phyloP scores from a whole-genome alignment of 2,113 vertebrate species.

The Chelonoidis abingdonii region DNA sequence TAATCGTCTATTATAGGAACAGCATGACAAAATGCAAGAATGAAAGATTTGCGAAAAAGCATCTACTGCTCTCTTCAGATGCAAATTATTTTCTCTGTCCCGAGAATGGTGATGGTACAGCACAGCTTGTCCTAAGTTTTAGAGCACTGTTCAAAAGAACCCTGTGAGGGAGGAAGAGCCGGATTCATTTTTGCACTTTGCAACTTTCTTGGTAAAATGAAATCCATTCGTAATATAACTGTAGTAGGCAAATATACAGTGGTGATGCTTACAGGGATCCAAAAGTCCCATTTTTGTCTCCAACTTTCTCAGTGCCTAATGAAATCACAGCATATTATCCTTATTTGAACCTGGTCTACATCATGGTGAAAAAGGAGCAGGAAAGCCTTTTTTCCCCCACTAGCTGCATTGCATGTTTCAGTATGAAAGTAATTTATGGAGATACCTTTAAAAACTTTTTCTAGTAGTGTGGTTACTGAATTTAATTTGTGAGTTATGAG shows the following conservation, averaged over 20 bases:
- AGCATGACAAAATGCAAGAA: conserved; percentile 8
- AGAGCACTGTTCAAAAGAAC: not conserved
- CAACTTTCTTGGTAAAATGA: not conserved
- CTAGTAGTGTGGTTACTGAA: not conserved
- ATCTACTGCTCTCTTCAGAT: conserved; percentile 45
- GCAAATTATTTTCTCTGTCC: conserved; percentile 41
- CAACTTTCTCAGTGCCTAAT: not conserved
- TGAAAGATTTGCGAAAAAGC: not conserved
- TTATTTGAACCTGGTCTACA: not conserved
- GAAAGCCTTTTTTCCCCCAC: not conserved
- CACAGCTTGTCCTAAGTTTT: conserved; percentile 24
- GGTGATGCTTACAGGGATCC: not conserved
- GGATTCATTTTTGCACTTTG: not conserved
- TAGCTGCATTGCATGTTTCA: not conserved
- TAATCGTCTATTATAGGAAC: not conserved
- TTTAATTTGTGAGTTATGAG: conserved; percentile 60
- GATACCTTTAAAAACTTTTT: conserved; percentile 20
- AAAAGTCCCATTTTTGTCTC: not conserved
- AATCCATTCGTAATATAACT: not conserved
- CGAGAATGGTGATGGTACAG: not conserved
- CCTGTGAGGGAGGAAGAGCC: not conserved
- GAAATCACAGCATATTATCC: conserved; percentile 24
- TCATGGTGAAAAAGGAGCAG: not conserved
- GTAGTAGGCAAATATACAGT: not conserved
- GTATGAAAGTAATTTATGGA: not conserved